These are phyloP conservation scores for Willisornis vidua DNA, from an alignment of 2,113 vertebrate genomes.

Conservation along the genomic window DNA sequence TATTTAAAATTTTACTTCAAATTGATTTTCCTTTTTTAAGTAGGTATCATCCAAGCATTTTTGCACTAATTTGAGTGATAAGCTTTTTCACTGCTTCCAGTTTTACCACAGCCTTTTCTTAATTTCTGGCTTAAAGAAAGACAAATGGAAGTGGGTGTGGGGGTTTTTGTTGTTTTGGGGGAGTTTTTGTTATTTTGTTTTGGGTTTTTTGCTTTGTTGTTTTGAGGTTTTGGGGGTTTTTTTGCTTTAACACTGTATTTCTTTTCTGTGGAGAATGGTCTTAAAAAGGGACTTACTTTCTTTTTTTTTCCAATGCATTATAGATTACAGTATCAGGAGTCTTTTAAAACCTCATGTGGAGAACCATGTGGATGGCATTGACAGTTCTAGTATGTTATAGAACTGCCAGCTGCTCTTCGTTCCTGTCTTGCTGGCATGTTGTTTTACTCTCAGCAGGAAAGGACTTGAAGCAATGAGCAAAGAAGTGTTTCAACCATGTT, in stretches of 20 bases:
- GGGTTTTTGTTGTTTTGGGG: neutral
- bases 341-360: slow-evolving; percentile 22
- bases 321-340: slow-evolving; percentile 17
- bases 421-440: slow-evolving; percentile 3
- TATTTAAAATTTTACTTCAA: neutral
- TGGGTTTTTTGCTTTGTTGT: no score
- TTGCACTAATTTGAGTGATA: neutral
- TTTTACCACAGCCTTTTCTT: neutral
- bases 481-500: slow-evolving; percentile 23
- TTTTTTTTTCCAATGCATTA: neutral
- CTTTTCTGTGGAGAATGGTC: neutral
- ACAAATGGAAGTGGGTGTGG: neutral
- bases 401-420: slow-evolving; percentile 48
- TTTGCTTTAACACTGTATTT: neutral
- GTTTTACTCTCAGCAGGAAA: slow-evolving; percentile 50
- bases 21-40: neutral
- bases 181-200: neutral
- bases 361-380: slow-evolving; percentile 26
- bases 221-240: neutral
- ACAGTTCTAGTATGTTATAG: slow-evolving; percentile 20
- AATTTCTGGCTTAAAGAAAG: neutral
- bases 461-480: slow-evolving; percentile 32
- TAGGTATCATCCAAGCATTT: neutral
- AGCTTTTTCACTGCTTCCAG: neutral
- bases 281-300: neutral